These are phyloP conservation scores for Gallinago jamesoni DNA, from an alignment of 2,113 vertebrate genomes.

Conservation along the genomic window DNA sequence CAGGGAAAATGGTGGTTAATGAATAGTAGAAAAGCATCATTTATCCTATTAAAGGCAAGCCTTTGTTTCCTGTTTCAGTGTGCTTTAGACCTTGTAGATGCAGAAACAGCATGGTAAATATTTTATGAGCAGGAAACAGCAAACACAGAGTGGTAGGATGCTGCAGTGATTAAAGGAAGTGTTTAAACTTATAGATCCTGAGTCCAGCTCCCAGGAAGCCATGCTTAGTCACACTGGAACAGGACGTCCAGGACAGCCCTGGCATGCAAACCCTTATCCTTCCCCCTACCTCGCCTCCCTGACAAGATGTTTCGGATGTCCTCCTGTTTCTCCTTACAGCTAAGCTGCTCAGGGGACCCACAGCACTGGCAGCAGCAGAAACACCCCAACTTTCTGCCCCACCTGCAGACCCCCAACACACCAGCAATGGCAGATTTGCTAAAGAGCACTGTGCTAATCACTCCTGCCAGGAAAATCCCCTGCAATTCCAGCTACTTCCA, in stretches of 20 bases:
- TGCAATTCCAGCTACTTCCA: background rate
- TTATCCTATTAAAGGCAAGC: constrained; percentile 4
- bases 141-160: background rate
- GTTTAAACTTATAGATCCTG: background rate
- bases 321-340: background rate
- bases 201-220: background rate
- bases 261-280: background rate
- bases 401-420: background rate
- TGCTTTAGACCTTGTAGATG: background rate
- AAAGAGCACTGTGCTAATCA: background rate
- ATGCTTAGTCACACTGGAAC: background rate
- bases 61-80: background rate
- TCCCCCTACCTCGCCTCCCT: background rate
- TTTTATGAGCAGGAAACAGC: constrained; percentile 13
- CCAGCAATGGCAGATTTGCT: background rate
- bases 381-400: background rate
- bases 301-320: background rate
- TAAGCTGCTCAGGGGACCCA: background rate
- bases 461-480: background rate
- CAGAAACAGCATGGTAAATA: constrained; percentile 26
- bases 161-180: background rate
- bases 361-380: background rate
- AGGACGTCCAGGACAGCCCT: background rate
- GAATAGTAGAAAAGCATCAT: background rate
- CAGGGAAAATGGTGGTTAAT: constrained; percentile 17